Conservation (phyloP, 2,888 invertebrate genomes). For the Caenorhabditis wallacei region DNA sequence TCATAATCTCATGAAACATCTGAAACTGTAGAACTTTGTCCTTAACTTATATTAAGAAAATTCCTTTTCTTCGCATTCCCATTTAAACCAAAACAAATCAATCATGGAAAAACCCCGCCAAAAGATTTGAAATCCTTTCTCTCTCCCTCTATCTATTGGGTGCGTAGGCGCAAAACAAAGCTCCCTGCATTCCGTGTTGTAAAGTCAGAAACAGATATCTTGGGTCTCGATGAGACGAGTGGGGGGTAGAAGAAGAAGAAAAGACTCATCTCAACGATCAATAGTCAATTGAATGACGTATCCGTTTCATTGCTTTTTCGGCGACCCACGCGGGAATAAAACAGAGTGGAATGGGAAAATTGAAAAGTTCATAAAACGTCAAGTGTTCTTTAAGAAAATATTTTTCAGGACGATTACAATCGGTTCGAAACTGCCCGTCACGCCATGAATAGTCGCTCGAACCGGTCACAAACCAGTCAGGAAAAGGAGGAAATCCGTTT, state of each 20-base stretch:
- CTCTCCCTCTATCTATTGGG: conserved; percentile 19
- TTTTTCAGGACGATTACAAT: conserved; percentile 81
- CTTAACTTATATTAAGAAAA: neutral
- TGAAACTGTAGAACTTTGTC: no score
- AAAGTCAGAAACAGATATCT: conserved; percentile 65
- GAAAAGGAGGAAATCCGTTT: conserved; percentile 78
- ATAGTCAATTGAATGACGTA: conserved; percentile 66
- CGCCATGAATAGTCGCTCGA: conserved; percentile 45
- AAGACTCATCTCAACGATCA: conserved; percentile 53
- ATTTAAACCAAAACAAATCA: conserved; percentile 49
- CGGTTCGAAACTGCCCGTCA: conserved; percentile 80
- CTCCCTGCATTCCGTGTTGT: conserved; percentile 59
- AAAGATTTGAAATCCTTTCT: conserved; percentile 40
- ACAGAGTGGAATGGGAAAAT: neutral
- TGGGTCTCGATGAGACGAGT: conserved; percentile 40
- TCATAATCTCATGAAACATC: neutral
- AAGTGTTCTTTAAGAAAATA: conserved; percentile 16
- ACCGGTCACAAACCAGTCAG: conserved; percentile 56
- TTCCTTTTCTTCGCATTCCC: neutral
- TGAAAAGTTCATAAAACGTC: conserved; percentile 40
- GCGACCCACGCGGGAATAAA: conserved; percentile 37
- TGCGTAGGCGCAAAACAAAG: conserved; percentile 68
- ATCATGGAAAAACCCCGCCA: conserved; percentile 54
- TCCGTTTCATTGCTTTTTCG: conserved; percentile 58
- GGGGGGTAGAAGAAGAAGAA: conserved; percentile 16